Evolutionary conservation across 2,888 invertebrate genomes (phyloP).

Genomic region (Oscheius myriophilus): DNA sequence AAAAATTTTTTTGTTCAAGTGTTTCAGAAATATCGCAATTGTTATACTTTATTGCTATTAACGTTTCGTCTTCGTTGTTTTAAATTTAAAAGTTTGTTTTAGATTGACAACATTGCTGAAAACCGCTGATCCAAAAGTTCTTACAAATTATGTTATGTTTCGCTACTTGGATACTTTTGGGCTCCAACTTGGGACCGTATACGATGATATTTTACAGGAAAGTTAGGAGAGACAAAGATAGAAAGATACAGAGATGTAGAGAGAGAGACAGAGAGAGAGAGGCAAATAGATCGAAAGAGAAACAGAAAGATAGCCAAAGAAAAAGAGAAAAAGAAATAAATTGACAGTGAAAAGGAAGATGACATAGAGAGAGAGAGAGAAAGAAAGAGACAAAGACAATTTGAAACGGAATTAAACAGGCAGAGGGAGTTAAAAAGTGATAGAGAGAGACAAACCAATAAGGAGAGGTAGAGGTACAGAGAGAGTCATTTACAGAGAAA

Average conservation of each 20-base stretch:
- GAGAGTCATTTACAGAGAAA: neutral
- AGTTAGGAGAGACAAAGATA: neutral
- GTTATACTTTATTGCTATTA: too few species aligned
- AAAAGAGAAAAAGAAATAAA: neutral
- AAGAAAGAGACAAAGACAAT: neutral
- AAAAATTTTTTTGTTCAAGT: too few species aligned
- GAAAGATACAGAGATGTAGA: neutral
- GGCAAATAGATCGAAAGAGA: neutral
- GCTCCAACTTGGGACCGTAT: conserved; percentile 80
- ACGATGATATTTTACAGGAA: conserved; percentile 84
- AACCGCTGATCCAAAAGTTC: conserved; percentile 60
- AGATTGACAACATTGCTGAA: conserved; percentile 65
- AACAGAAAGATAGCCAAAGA: conserved; percentile 65
- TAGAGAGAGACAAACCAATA: neutral
- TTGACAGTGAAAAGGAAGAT: neutral
- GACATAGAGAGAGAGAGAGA: neutral
- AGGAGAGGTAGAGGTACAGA: neutral
- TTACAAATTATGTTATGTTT: conserved; percentile 73
- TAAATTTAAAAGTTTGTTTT: conserved; percentile 1
- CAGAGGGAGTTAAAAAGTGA: neutral
- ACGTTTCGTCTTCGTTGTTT: too few species aligned
- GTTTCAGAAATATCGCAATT: too few species aligned
- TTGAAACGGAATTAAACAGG: conserved; percentile 33
- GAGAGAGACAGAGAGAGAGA: neutral
- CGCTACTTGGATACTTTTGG: conserved; percentile 44